Base-by-base conservation (phyloP, 2,888 invertebrate genomes). In the Busseola fusca region DNA sequence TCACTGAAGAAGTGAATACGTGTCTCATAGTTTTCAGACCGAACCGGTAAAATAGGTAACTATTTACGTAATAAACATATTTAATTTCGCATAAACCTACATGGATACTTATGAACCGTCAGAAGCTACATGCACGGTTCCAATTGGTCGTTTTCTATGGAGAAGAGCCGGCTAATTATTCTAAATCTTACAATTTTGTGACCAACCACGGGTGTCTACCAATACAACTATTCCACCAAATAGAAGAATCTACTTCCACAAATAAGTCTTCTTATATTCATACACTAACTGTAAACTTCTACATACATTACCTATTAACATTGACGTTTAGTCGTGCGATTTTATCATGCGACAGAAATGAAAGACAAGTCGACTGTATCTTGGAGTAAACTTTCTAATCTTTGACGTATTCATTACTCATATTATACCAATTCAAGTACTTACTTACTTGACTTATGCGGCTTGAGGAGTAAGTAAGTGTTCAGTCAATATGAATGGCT, bases 271-370 rank as follows among this genome's bases (percentile, higher is more conserved):
- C 52, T 45, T 64, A 71, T 21, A 66, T 69, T 27, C 52, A 48
- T 48, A 72, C 50, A 58, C 14, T 62, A 80, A 80, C 77, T 14
- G 68, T 66, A 54, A 16, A 64, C 37, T 54, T 56, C 63, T 64
- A 66, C 58, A 50, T 34, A 52, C 57, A 60, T 69, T 57, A 60
- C 45, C 37, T 75, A 79, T 79, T 65, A 67, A 69, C 57, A 72
- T 65, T 69, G 81, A 69, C 81, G 72, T 80, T 82, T 70, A 75
- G 72, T 76, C 76, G 81, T 76, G 81, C 72, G 84, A 83, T 83
- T 81, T 81, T 81, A 81, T 81, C 81, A 71, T 76, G 76, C 67
- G 81, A 83, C 81, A 74, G 63, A 83, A 83, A 76, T 63, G 81
- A 72, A 69, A 58, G 70, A 80, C 73, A 73, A 72, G 62, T 65